These are phyloP conservation scores for Hypanus sabinus DNA, from an alignment of 2,113 vertebrate species.

Conservation along the genomic window DNA sequence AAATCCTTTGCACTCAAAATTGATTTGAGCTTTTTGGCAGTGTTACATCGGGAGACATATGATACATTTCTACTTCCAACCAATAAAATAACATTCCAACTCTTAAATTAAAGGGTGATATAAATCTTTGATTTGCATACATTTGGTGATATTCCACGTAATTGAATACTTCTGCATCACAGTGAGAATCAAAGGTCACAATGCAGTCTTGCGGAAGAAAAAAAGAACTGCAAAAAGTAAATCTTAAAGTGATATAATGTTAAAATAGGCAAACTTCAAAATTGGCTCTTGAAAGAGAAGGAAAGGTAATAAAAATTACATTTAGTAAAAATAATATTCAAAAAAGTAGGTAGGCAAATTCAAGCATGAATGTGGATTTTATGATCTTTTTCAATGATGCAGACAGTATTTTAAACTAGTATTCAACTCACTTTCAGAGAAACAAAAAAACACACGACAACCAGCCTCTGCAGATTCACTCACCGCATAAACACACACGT, in stretches of 20 bases:
- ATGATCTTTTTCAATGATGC: not conserved
- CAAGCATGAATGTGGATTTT: not conserved
- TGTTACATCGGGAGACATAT: not conserved
- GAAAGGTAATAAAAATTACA: no score
- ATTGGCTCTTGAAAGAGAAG: not conserved
- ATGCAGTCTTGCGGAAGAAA: not conserved
- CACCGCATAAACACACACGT: not conserved
- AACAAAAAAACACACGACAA: not conserved
- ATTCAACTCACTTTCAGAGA: not conserved
- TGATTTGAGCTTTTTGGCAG: not conserved
- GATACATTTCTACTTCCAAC: no score
- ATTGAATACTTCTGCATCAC: no score
- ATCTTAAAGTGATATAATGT: not conserved
- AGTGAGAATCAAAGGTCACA: not conserved
- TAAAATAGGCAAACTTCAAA: not conserved
- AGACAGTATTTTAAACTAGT: not conserved
- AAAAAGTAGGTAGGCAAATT: not conserved
- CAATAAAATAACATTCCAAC: not conserved
- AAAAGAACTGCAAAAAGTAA: not conserved
- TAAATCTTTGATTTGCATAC: not conserved
- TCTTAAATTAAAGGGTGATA: not conserved
- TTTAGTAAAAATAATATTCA: not conserved
- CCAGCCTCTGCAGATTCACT: not conserved
- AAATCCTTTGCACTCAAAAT: not conserved
- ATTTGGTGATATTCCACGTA: not conserved